Evolutionary conservation across 2,888 invertebrate species (phyloP), one percentile per base, ranked within the genome.

Genomic region (Ormyrus rosae): DNA sequence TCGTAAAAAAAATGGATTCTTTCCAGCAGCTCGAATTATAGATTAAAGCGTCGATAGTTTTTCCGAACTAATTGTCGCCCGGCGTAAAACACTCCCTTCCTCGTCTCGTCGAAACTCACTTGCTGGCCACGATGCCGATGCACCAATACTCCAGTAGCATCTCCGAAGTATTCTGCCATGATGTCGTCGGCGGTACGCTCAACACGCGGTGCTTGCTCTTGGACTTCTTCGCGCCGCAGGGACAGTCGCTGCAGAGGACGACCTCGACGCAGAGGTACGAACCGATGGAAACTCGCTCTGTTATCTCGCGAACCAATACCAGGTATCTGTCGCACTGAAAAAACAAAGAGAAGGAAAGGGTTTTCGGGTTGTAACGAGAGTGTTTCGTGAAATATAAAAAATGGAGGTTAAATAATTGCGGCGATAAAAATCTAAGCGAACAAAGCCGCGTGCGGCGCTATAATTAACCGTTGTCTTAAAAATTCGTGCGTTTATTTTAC

Each of bases 101-200:
- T 19, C 13, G 19, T 1, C 19, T 19, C 1, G 19, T 19, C 2
- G 1, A 19, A 64, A 88, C 90, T 89, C 88, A 94, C 94, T 93
- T 93, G 91, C 92, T 93, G 82, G 92, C 91, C 60, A 93, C 91
- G 80, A 95, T 92, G 84, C 93, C 93, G 89, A 97, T 94, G 83
- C 94, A 95, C 97, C 97, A 97, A 85, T 96, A 93, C 91, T 97
- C 97, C 84, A 97, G 91, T 75, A 96, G 92, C 84, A 96, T 91
- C 84, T 93, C 90, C 87, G 94, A 92, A 6, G 93, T 85, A 81
- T 89, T 89, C 87, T 90, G 90, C 90, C 84, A 88, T 86, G 82
- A 88, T 84, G 83, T 87, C 91, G 68, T 13, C 5, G 71, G n/a
- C 65, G 92, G 89, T 70, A 86, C 84, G 34, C 86, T 85, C 50